phyloP scores from a whole-genome alignment of 2,888 invertebrate species.

The Drosophila neotestacea region DNA sequence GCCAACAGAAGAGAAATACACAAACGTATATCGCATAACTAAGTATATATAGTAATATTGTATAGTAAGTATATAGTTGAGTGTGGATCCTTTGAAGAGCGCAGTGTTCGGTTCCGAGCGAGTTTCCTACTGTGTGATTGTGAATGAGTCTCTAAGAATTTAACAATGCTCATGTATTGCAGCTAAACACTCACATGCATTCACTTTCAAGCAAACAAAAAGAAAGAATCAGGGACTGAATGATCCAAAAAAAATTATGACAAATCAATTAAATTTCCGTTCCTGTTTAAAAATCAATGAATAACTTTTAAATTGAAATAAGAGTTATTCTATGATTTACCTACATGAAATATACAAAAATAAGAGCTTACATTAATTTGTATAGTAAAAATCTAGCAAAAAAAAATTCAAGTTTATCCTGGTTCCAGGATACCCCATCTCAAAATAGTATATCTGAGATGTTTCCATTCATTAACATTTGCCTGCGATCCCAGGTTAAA shows the following conservation, averaged over 20 bases:
- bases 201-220: no score
- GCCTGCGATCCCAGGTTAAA: not conserved
- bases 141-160: not conserved
- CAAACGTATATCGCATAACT: slow-evolving; percentile 9
- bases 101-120: slow-evolving; percentile 21
- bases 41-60: not conserved
- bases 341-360: not conserved
- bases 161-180: not conserved
- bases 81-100: slow-evolving; percentile 27
- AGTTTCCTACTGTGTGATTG: slow-evolving; percentile 1
- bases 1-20: slow-evolving; percentile 18
- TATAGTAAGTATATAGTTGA: not conserved
- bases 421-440: no score
- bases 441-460: not conserved
- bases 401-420: no score
- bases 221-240: no score
- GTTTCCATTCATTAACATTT: not conserved
- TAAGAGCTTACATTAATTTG: not conserved
- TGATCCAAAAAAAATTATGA: no score
- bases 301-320: no score
- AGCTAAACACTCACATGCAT: not conserved
- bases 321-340: no score
- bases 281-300: no score
- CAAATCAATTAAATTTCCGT: no score
- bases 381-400: not conserved